A percentile compares a stretch with the other conserved stretches of the same genome.
These are phyloP conservation scores for Ectemnius continuus DNA, from an alignment of 2,888 invertebrate species.

Conservation along the genomic window DNA sequence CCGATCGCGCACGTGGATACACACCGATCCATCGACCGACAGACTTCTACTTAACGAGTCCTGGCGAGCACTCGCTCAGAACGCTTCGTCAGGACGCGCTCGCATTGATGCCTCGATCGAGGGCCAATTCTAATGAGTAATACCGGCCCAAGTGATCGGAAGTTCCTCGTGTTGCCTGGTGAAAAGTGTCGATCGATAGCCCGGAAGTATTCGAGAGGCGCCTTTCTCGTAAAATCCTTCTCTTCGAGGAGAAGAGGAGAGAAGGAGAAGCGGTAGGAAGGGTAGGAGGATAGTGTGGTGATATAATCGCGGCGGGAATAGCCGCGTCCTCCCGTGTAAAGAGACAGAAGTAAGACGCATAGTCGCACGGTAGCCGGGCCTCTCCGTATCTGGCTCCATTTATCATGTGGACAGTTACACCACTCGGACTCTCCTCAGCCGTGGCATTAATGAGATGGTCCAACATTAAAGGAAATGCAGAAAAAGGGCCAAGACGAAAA, in stretches of 20 bases:
- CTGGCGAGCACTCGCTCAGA: background rate
- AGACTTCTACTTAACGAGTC: conserved; percentile 8
- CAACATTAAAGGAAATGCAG: conserved; percentile 38
- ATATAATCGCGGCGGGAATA: conserved; percentile 43
- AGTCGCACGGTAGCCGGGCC: conserved; percentile 65
- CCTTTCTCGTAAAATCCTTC: too few relatives aligned
- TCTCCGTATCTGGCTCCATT: conserved; percentile 69
- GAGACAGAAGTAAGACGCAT: conserved; percentile 72
- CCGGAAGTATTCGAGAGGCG: too few relatives aligned
- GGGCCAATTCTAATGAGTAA: too few relatives aligned
- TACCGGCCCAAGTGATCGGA: too few relatives aligned
- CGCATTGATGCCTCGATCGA: background rate
- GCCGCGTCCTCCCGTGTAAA: conserved; percentile 56
- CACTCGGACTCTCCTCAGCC: conserved; percentile 39
- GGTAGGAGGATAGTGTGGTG: conserved; percentile 16
- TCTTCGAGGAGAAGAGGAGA: too few relatives aligned
- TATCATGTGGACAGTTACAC: conserved; percentile 73
- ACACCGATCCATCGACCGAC: conserved; percentile 17
- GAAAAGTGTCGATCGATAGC: too few relatives aligned
- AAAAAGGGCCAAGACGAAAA: conserved; percentile 15
- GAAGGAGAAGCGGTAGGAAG: too few relatives aligned
- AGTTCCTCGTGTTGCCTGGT: too few relatives aligned
- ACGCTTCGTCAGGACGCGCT: background rate
- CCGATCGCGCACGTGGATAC: conserved; percentile 33
- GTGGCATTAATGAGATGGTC: conserved; percentile 43